Conservation (phyloP, 2,113 vertebrate genomes). For the Tetrax tetrax region DNA sequence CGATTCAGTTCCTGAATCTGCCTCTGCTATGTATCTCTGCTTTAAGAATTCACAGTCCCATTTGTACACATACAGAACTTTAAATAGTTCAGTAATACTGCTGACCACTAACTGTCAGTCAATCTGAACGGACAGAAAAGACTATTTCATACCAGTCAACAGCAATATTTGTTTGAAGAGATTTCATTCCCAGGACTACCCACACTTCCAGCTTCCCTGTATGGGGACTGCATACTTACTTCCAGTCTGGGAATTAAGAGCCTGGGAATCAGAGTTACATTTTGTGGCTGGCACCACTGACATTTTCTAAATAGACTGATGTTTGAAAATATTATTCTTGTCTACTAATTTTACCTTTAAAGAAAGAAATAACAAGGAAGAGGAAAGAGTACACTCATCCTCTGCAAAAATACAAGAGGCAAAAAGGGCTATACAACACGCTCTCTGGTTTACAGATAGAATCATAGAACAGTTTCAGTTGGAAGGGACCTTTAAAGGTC, state of each 20-base stretch:
- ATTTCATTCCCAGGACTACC: constrained; percentile 10
- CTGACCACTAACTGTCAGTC: neutral
- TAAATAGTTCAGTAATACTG: neutral
- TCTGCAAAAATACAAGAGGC: neutral
- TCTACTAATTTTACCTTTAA: neutral
- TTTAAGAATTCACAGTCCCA: neutral
- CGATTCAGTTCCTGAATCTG: neutral
- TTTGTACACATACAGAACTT: neutral
- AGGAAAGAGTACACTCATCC: neutral
- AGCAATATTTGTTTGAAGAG: neutral
- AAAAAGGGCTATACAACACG: neutral
- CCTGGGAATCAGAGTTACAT: constrained; percentile 27
- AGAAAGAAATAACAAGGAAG: neutral
- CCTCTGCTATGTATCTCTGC: neutral
- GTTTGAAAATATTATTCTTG: constrained; percentile 13
- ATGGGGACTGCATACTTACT: neutral
- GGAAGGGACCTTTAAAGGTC: no score
- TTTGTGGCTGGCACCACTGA: neutral
- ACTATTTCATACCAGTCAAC: neutral
- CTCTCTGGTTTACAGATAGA: neutral
- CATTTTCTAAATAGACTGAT: neutral
- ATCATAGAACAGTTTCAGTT: no score
- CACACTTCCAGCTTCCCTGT: neutral
- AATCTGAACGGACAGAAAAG: neutral
- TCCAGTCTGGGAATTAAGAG: constrained; percentile 35